These are phyloP conservation scores for Cotesia vestalis DNA, from an alignment of 1,140 invertebrate species.

Conservation along the genomic window DNA sequence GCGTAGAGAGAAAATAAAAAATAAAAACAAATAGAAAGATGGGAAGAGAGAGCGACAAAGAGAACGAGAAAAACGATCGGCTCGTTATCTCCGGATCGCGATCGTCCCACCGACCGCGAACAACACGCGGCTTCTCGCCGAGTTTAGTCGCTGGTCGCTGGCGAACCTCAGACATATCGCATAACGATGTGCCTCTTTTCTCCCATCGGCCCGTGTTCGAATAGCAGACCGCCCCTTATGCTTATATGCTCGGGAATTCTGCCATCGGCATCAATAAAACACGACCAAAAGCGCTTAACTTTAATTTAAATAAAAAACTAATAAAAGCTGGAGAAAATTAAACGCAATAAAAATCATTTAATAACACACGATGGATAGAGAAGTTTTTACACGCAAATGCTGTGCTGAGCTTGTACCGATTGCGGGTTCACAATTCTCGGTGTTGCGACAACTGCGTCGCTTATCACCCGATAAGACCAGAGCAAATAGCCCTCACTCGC, in stretches of 20 bases:
- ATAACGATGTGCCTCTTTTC: conserved; percentile 26
- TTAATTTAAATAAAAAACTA: conserved; percentile 1
- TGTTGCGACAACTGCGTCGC: too few species aligned
- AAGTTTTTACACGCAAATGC: too few species aligned
- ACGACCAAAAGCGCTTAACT: conserved; percentile 4
- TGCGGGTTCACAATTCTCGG: conserved; percentile 25
- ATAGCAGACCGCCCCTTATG: not conserved
- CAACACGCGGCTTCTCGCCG: conserved; percentile 45
- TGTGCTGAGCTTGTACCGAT: conserved; percentile 23
- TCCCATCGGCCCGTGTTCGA: conserved; percentile 13
- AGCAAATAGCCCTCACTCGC: not conserved
- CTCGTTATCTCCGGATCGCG: conserved; percentile 48
- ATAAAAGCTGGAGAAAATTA: not conserved
- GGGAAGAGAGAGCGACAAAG: too few species aligned
- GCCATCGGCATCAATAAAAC: too few species aligned
- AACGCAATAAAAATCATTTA: not conserved
- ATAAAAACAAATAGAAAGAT: conserved; percentile 27
- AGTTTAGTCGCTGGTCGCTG: conserved; percentile 35
- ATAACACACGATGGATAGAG: conserved; percentile 8
- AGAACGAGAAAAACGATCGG: conserved; percentile 33
- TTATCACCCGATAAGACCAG: not conserved
- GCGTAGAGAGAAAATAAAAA: conserved; percentile 1
- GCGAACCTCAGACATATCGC: not conserved
- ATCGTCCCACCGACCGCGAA: conserved; percentile 43
- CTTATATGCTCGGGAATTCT: not conserved